Percentiles rank a stretch among this genome's conserved stretches.
Evolutionary conservation across 1,140 invertebrate genomes (phyloP).

Genomic region (Hycleus cichorii): DNA sequence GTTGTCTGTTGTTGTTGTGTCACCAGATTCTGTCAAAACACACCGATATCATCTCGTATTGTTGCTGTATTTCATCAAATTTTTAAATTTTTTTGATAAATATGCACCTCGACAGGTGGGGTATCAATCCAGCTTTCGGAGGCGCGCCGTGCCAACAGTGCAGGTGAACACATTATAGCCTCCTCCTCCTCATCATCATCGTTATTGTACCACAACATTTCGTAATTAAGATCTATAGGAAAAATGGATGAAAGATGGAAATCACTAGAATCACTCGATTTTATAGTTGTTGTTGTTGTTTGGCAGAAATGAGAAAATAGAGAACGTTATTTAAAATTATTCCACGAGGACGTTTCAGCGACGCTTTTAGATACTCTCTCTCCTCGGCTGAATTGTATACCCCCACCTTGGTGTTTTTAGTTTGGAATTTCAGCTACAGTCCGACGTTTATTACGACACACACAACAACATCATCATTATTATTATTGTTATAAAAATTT

Average conservation of each 20-base stretch:
- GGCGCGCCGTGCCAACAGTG: slow-evolving; percentile 70
- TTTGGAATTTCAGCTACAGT: no score
- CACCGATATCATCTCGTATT: not conserved
- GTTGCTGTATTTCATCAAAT: not conserved
- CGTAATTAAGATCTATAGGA: not conserved
- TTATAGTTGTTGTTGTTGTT: no score
- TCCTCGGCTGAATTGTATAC: no score
- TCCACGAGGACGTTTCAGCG: slow-evolving; percentile 7
- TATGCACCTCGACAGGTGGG: slow-evolving; percentile 68
- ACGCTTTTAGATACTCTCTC: slow-evolving; percentile 33
- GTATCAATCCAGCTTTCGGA: slow-evolving; percentile 81
- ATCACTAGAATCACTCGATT: no score
- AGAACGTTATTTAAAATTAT: slow-evolving; percentile 24
- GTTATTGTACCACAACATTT: slow-evolving; percentile 56
- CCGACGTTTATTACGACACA: no score
- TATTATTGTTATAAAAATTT: no score
- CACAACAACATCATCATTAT: no score
- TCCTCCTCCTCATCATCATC: slow-evolving; percentile 70
- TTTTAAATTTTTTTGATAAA: no score
- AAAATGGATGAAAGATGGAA: no score
- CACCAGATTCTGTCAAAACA: slow-evolving; percentile 32
- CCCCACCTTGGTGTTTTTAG: no score
- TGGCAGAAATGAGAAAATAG: slow-evolving; percentile 3
- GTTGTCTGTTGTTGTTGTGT: slow-evolving; percentile 38
- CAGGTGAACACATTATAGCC: slow-evolving; percentile 75